Evolutionary conservation across 2,113 vertebrate species (phyloP).

Genomic region (Coreoperca whiteheadi): DNA sequence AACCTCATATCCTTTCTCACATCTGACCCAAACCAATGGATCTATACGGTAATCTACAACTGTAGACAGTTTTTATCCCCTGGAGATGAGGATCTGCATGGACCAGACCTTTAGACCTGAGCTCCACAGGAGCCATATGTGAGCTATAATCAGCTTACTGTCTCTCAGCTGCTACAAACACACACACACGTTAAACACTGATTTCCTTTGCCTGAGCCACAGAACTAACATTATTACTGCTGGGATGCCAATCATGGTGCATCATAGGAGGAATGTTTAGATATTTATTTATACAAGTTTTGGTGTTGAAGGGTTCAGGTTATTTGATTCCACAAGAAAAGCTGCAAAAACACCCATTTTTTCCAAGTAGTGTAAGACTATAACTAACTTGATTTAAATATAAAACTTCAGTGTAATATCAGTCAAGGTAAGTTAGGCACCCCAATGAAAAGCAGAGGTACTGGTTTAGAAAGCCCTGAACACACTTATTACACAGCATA

Average conservation of each 20-base stretch:
- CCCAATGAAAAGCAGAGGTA: background rate
- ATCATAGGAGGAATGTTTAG: conserved; percentile 4
- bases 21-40: background rate
- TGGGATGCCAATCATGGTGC: conserved; percentile 14
- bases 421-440: background rate
- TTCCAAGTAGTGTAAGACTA: background rate
- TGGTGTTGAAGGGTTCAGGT: background rate
- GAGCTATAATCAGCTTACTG: conserved; percentile 77
- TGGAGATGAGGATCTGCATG: conserved; percentile 29
- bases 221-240: conserved; percentile 23
- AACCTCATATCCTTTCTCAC: background rate
- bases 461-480: background rate
- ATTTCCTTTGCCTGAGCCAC: conserved; percentile 24
- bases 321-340: background rate
- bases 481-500: background rate
- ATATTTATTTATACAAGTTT: background rate
- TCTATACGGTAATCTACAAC: background rate
- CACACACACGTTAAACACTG: conserved; percentile 10
- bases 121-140: conserved; percentile 61
- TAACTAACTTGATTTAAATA: background rate
- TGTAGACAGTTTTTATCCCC: conserved; percentile 27
- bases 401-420: background rate
- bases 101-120: conserved; percentile 46
- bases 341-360: background rate
- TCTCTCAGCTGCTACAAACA: conserved; percentile 52